Evolutionary conservation across 1,140 invertebrate genomes (phyloP), one percentile per base, ranked within the genome.

Genomic region (Battus philenor): DNA sequence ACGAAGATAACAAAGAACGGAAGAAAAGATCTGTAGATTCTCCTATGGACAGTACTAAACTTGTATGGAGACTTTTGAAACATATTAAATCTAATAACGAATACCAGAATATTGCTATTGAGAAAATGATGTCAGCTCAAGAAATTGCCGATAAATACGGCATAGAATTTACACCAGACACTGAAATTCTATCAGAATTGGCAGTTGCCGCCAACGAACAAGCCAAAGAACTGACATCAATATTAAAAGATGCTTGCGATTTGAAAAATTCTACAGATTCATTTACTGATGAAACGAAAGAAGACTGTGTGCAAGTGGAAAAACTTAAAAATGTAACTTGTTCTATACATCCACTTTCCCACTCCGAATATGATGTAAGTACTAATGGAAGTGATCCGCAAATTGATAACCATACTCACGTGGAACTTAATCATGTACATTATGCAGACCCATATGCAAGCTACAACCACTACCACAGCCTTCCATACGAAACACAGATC

Each of bases 71-170:
- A 51, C 29, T 85, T 13, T 48, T 85, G 1, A 74, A 79, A 33
- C 80, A 85, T 24, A 85, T 85, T 1, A 85, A 85, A 47, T 60
- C 56, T 1, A 81, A 69, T 29, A 85, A 82, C 38, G 80, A 85
- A 57, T 76, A 73, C 33, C 80, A 85, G 43, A 85, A 82, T 22
- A 69, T 82, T 15, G 76, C 76, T 0, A 85, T 85, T 11, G 81
- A 85, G 8, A 85, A 85, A 53, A 79, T 85, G 78, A 82, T 85
- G 78, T 64, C 66, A 7, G 81, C 81, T 24, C 78, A 85, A 63
- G 74, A 85, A 58, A 85, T 85, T 8, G 78, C 80, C 36, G 75
- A 85, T 15, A 82, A 84, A 59, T 84, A 61, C 44, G 73, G 73
- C 5, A 65, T 84, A 11, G 67, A 71, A 24, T 85, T 76, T 48